Evolutionary conservation across 2,113 vertebrate genomes (phyloP), one percentile per base, ranked within the genome.

Genomic region (Nothocercus julius): DNA sequence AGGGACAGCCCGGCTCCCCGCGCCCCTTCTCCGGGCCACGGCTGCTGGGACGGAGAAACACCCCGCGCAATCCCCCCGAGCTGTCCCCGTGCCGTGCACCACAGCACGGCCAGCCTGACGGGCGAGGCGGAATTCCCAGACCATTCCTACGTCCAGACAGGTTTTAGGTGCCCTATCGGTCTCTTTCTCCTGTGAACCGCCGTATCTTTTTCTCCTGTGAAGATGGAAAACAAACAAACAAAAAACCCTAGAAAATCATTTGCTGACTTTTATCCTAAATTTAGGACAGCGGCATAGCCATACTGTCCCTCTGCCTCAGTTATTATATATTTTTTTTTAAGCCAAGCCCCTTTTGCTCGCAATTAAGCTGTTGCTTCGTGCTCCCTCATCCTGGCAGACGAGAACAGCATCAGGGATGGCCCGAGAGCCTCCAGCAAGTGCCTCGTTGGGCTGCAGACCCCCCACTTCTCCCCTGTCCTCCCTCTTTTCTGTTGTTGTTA

Each of bases 241-340:
- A 88, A 77, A 40, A 9, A 90, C 40, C 32, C 70, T 53, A 82
- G 56, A 51, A 54, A 56, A 56, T 30, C 2, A 7, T 49, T 49
- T 53, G 16, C 28, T 56, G 28, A 74, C 88, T 97, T 96, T 96
- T 95, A 95, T 93, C 86, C 83, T 95, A 92, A 95, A 96, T 92
- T 91, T 92, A 92, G 93, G 94, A 93, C 89, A 96, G 94, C 90
- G 96, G 94, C 90, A 87, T 75, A 22, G 59, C 56, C 28, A 70
- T 28, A 87, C 36, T 96, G 92, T 61, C 94, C 89, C 91, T 84
- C 72, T 51, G 78, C 34, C 89, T 92, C 4, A 67, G 61, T 74
- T 91, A 90, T 90, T 30, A 54, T 14, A 5, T 28, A 17, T 30
- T 30, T 54, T 47, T 47, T 49, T 49, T 24, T 24, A 49, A 56